Evolutionary conservation across 2,888 invertebrate genomes (phyloP).

Genomic region (Timema podura): DNA sequence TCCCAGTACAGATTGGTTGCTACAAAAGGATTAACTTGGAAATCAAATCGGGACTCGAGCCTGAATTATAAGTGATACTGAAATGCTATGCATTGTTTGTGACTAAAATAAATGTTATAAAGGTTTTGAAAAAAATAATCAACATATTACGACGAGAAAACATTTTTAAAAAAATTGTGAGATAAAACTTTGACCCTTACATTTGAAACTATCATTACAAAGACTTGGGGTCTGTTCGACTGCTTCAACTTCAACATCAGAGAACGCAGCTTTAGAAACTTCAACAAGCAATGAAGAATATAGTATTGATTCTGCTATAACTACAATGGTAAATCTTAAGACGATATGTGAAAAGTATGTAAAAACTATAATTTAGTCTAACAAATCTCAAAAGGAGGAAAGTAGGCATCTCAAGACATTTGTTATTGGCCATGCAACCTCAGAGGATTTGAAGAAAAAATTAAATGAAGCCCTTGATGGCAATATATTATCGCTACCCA

Average conservation of each 20-base stretch:
- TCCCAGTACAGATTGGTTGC: conserved; percentile 5
- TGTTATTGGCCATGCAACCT: conserved; percentile 7
- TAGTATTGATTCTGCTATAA: neutral
- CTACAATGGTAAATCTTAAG: neutral
- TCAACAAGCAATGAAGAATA: neutral
- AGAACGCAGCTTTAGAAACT: neutral
- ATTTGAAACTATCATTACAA: conserved; percentile 7
- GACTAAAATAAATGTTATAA: conserved; percentile 11
- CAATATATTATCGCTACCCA: neutral
- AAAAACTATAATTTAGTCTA: neutral
- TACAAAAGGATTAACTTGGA: conserved; percentile 6
- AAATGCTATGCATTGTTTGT: conserved; percentile 3
- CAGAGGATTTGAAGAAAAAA: conserved; percentile 12
- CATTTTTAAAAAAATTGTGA: neutral
- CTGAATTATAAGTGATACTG: conserved; percentile 5
- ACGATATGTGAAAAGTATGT: conserved; percentile 8
- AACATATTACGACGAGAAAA: conserved; percentile 2
- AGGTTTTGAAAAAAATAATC: neutral
- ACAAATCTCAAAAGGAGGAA: neutral
- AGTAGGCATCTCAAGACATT: neutral
- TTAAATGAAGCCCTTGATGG: neutral
- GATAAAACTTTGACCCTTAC: neutral
- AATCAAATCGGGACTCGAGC: neutral
- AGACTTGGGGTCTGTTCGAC: neutral
- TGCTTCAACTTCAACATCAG: neutral